A percentile compares a stretch with the other conserved stretches of the same genome.
These are phyloP conservation scores for Cyanoramphus novaezelandiae DNA, from an alignment of 2,113 vertebrate genomes.

Conservation along the genomic window DNA sequence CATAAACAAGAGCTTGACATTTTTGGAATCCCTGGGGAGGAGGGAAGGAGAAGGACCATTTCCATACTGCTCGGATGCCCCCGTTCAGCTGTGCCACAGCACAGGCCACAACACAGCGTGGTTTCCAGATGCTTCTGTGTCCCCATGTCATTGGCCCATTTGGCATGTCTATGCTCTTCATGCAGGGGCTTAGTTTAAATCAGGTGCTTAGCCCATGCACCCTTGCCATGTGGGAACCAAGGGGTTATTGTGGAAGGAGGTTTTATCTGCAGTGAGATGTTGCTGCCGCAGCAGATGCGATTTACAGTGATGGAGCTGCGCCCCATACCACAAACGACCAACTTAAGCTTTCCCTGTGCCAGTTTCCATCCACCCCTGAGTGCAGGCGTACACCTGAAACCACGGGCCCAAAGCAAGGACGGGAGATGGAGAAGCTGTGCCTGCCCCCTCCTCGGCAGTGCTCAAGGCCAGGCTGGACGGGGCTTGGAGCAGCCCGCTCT, in stretches of 20 bases:
- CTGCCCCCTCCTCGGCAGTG: background rate
- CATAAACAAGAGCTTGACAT: background rate
- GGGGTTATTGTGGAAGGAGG: accelerated
- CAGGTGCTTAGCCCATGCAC: background rate
- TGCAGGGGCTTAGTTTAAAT: background rate
- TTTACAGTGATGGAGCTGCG: background rate
- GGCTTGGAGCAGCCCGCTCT: background rate
- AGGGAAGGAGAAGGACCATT: background rate
- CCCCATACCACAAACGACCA: accelerated
- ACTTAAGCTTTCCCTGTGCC: background rate
- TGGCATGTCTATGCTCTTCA: too few relatives aligned
- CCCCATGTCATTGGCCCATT: accelerated
- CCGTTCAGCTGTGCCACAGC: background rate
- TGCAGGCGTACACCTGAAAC: background rate
- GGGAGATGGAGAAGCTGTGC: background rate
- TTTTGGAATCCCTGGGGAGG: background rate
- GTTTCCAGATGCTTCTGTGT: accelerated
- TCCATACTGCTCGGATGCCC: background rate
- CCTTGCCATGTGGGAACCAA: accelerated
- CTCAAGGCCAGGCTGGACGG: background rate
- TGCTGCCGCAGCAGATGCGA: background rate
- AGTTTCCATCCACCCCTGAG: background rate
- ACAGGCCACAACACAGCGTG: background rate
- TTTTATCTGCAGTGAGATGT: background rate
- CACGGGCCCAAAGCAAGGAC: background rate